Base-by-base conservation (phyloP, 2,113 vertebrate genomes). In the Labrus mixtus region DNA sequence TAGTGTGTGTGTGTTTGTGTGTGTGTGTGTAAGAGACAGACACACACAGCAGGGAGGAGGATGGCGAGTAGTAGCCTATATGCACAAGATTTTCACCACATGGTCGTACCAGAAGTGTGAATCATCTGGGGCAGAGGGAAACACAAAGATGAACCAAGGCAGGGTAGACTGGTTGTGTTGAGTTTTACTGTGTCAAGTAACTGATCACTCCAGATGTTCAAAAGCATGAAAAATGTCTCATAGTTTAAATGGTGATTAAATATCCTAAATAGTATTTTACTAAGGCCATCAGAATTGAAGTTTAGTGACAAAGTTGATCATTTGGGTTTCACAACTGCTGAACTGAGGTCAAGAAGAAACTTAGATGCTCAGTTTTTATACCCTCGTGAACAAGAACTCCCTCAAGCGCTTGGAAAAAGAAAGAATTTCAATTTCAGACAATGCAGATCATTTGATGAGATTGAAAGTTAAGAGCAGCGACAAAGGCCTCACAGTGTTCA, bases 101-200 rank as follows among this genome's bases (percentile, higher is more conserved):
- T 86, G 82, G 77, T 72, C 86, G 74, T 89, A 81, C 68, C 86
- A 84, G 53, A 82, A 62, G 70, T 82, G 82, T 93, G 92, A 93
- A 88, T 92, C 92, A 92, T 87, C 82, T 15, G 45, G 63, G 70
- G 43, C 61, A 75, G 82, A 70, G 7, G 36, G 64, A 79, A 69
- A 81, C 63, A 4, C 79, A 61, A 43, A 0, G 56, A 67, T 68
- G 65, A 29, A 16, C 37, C 23, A 8, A 69, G 41, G 29, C 83
- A 50, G 39, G 54, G 13, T 48, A 1, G 56, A 65, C 13, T 10
- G 54, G 43, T 53, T 16, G 0, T 16, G 67, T 85, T 82, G 19
- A 61, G 4, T 51, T 82, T 29, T 0, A 55, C 37, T n/a, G 36
- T 41, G 39, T 41, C 48, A 41, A 3, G 11, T 41, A 53, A 25